These are phyloP conservation scores for Hyperoodon ampullatus DNA, from an alignment of 2,113 vertebrate genomes.

Conservation along the genomic window DNA sequence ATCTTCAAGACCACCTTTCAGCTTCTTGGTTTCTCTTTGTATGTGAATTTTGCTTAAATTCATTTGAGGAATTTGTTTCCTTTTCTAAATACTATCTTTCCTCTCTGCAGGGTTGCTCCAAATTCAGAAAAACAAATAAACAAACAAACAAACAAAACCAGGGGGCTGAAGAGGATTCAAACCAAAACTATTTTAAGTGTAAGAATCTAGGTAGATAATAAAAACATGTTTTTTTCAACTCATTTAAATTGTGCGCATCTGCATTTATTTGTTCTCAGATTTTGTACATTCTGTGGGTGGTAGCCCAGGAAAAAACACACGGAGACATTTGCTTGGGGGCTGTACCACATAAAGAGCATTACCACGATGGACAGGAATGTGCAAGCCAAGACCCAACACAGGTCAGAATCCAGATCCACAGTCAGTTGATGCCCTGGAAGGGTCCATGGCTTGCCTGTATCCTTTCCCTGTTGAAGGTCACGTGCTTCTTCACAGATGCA, in stretches of 20 bases:
- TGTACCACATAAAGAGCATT: slow-evolving; percentile 52
- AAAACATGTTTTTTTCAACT: slow-evolving; percentile 75
- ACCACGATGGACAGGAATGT: slow-evolving; percentile 64
- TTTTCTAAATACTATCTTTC: slow-evolving; percentile 61
- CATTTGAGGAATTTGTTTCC: slow-evolving; percentile 25
- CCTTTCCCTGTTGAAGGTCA: slow-evolving; percentile 53
- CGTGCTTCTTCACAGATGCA: slow-evolving; percentile 58
- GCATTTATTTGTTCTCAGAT: slow-evolving; percentile 77
- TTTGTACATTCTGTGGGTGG: slow-evolving; percentile 77
- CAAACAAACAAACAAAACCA: not conserved
- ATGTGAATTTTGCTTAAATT: slow-evolving; percentile 42
- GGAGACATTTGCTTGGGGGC: slow-evolving; percentile 73
- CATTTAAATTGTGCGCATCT: slow-evolving; percentile 72
- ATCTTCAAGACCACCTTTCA: not conserved
- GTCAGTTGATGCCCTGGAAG: not conserved
- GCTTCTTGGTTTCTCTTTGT: not conserved
- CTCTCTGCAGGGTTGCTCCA: slow-evolving; percentile 16
- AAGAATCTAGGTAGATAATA: slow-evolving; percentile 67
- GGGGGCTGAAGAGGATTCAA: slow-evolving; percentile 49
- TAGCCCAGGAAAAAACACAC: slow-evolving; percentile 22
- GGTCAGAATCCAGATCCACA: slow-evolving; percentile 61
- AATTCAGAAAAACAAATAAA: slow-evolving; percentile 41
- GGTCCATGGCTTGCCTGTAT: slow-evolving; percentile 55
- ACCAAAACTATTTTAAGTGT: slow-evolving; percentile 49
- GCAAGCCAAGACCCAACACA: slow-evolving; percentile 39